Conservation (phyloP, 2,797 vertebrate genomes). For the Pangasius krempfi region DNA sequence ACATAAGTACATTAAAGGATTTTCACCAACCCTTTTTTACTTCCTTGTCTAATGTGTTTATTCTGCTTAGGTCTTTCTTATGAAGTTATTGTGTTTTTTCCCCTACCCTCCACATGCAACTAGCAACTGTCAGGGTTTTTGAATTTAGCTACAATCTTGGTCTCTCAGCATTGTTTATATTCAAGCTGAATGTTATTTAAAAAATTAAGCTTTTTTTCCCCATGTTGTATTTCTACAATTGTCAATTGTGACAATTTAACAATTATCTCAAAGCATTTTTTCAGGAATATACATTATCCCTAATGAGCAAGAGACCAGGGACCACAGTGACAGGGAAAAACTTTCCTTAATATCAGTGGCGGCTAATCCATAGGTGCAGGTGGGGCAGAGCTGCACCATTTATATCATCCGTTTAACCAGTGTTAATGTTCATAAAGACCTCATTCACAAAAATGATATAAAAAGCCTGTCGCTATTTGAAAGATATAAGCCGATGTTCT, state of each 20-base stretch:
- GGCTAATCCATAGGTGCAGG: not conserved
- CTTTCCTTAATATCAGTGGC: too few species aligned
- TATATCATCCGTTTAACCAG: not conserved
- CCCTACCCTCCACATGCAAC: not conserved
- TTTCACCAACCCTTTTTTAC: slow-evolving; percentile 35
- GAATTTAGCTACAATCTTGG: not conserved
- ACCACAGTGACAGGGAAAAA: too few species aligned
- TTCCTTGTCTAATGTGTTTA: slow-evolving; percentile 50
- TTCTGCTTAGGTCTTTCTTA: slow-evolving; percentile 36
- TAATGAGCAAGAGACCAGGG: not conserved
- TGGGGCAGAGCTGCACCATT: not conserved
- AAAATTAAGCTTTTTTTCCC: not conserved
- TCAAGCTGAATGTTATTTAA: not conserved
- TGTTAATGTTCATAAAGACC: not conserved
- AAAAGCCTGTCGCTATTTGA: not conserved
- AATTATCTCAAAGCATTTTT: not conserved
- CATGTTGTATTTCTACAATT: not conserved
- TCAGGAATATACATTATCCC: not conserved
- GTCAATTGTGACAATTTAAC: not conserved
- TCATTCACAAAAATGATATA: not conserved
- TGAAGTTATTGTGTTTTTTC: not conserved
- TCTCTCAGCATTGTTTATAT: not conserved
- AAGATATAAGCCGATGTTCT: not conserved
- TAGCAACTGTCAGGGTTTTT: not conserved
- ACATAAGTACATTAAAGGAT: slow-evolving; percentile 51